Percentiles rank a stretch among this genome's conserved stretches.
Conservation (phyloP, 2,113 vertebrate genomes). For the Salminus brasiliensis region DNA sequence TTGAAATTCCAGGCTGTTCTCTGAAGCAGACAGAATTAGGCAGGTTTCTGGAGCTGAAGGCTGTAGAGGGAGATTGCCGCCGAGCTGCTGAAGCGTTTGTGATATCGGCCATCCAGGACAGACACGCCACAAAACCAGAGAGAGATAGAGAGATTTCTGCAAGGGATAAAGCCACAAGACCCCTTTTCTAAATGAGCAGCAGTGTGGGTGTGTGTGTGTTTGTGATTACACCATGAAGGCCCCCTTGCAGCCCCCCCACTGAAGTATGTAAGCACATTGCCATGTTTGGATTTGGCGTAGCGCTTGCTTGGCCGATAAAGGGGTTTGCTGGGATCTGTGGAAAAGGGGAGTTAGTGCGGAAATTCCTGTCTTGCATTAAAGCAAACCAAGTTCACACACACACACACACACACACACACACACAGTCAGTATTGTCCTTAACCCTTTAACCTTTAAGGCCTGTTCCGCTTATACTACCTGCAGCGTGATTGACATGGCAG, state of each 20-base stretch:
- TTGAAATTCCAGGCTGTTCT: neutral
- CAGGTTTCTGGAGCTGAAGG: neutral
- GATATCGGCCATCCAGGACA: neutral
- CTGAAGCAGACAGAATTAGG: neutral
- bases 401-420: conserved; percentile 12
- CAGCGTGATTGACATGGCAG: no score
- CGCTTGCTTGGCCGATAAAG: conserved; percentile 9
- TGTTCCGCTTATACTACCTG: no score
- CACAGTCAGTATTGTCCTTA: neutral
- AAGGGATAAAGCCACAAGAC: neutral
- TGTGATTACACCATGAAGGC: neutral
- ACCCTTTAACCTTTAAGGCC: no score
- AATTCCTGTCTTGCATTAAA: conserved; percentile 50
- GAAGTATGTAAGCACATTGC: conserved; percentile 25
- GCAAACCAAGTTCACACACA: conserved; percentile 19
- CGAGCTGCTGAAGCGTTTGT: neutral
- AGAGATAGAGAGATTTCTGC: neutral
- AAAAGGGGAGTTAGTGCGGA: conserved; percentile 24
- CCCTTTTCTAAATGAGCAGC: conserved; percentile 7
- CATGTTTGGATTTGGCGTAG: conserved; percentile 30
- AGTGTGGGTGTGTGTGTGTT: conserved; percentile 28
- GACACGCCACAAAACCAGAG: neutral
- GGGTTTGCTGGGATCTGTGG: conserved; percentile 27
- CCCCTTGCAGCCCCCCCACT: conserved; percentile 8
- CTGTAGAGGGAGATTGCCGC: neutral